A percentile compares a stretch with the other conserved stretches of the same genome.
phyloP scores from a whole-genome alignment of 2,797 vertebrate species.

The Xenops minutus region DNA sequence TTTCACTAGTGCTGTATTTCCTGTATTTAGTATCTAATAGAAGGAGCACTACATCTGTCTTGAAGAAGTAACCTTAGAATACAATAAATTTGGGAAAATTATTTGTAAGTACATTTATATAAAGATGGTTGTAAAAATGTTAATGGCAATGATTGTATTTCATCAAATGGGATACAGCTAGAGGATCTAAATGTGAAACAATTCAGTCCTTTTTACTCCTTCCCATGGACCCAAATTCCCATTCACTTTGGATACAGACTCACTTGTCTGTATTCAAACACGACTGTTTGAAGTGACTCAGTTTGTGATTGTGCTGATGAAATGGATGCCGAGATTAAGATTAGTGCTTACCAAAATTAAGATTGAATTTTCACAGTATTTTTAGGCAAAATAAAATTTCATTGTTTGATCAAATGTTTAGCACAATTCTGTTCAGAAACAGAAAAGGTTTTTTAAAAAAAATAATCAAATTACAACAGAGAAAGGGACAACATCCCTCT shows the following conservation, averaged over 20 bases:
- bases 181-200: not conserved
- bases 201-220: not conserved
- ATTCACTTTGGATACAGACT: not conserved
- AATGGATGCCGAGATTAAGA: not conserved
- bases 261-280: too few relatives aligned
- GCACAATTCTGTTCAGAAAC: not conserved
- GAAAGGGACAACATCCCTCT: not conserved
- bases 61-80: not conserved
- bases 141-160: not conserved
- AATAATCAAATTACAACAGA: not conserved
- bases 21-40: not conserved
- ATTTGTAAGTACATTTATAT: not conserved
- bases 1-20: not conserved
- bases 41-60: not conserved
- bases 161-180: not conserved
- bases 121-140: not conserved
- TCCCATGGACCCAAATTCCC: not conserved
- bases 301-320: not conserved
- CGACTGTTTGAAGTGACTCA: not conserved
- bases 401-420: not conserved
- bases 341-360: not conserved
- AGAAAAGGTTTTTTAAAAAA: too few relatives aligned
- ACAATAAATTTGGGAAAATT: not conserved
- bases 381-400: not conserved
- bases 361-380: not conserved